A percentile compares a stretch with the other conserved stretches of the same genome.
phyloP scores from a whole-genome alignment of 2,113 vertebrate species.

The Rhinoderma darwinii region DNA sequence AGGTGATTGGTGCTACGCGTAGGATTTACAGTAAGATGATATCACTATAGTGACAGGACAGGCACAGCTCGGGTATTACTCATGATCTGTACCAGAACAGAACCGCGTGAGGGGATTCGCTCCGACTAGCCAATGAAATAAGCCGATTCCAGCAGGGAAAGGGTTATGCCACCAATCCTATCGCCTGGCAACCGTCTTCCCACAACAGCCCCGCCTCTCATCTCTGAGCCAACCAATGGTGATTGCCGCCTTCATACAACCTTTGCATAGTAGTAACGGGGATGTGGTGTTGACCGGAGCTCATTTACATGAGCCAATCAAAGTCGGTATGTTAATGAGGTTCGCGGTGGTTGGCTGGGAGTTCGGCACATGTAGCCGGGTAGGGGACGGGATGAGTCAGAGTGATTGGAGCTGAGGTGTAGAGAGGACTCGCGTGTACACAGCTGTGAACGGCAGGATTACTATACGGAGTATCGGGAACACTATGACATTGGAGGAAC shows the following conservation, averaged over 20 bases:
- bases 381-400: accelerated
- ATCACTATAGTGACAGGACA: background rate
- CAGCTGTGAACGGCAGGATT: background rate
- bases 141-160: background rate
- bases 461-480: background rate
- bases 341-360: conserved; percentile 63
- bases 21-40: background rate
- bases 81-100: background rate
- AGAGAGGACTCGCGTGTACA: background rate
- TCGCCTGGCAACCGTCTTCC: conserved; percentile 25
- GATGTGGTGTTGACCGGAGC: background rate
- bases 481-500: conserved; percentile 78
- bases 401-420: background rate
- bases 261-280: background rate
- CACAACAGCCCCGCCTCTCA: conserved; percentile 10
- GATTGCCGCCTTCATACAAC: no score
- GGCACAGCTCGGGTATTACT: background rate
- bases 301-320: conserved; percentile 71
- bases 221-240: background rate
- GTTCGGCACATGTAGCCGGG: conserved; percentile 57
- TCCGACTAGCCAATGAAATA: background rate
- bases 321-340: conserved; percentile 61
- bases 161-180: conserved; percentile 37
- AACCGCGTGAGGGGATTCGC: background rate
- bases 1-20: background rate